phyloP scores from a whole-genome alignment of 2,797 vertebrate species.

The Eulemur coronatus region DNA sequence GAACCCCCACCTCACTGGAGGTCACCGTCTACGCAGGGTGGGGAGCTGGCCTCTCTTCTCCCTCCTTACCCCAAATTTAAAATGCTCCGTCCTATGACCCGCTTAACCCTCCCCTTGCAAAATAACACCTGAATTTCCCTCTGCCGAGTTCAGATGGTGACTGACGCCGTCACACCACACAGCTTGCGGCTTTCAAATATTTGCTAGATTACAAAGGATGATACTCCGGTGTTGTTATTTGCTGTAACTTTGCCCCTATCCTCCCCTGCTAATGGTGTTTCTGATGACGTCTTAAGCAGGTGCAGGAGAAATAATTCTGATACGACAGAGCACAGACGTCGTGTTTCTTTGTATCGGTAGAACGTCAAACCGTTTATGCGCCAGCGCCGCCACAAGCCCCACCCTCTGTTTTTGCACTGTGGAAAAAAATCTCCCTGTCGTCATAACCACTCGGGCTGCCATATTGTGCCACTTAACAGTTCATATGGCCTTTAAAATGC shows the following conservation, averaged over 20 bases:
- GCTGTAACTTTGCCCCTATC: neutral
- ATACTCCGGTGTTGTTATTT: neutral
- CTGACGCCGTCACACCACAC: neutral
- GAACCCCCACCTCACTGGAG: neutral
- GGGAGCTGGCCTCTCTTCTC: neutral
- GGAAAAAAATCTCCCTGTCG: neutral
- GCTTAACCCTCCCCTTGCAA: neutral
- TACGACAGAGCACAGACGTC: neutral
- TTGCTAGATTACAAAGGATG: neutral
- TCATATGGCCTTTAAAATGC: slow-evolving; percentile 53
- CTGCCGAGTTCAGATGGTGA: neutral
- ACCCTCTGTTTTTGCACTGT: neutral
- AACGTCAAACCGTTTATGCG: neutral
- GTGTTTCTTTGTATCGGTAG: neutral
- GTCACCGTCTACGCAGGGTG: neutral
- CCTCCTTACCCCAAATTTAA: neutral
- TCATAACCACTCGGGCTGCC: fast-evolving
- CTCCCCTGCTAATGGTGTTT: neutral
- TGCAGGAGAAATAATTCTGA: neutral
- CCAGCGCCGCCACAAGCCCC: neutral
- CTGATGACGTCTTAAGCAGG: neutral
- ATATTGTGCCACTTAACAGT: neutral
- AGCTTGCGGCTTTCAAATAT: neutral
- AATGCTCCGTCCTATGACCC: fast-evolving
- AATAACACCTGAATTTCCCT: neutral